Base-by-base conservation (phyloP, 2,797 vertebrate species). In the Gymnoscopelus microlampas region DNA sequence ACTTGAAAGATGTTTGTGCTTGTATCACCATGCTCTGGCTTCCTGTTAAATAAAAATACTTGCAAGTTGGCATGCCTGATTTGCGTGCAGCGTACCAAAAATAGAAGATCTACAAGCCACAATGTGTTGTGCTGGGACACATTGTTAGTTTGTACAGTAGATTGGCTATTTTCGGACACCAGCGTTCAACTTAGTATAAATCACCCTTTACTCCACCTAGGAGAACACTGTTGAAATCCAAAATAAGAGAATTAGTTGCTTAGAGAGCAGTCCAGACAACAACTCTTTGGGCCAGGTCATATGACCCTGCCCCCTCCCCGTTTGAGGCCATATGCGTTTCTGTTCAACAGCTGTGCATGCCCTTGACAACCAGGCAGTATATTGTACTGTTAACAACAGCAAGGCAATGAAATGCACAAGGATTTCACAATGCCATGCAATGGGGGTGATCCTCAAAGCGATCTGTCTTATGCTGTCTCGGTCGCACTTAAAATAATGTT, bases 291-390 rank as follows among this genome's bases (percentile, higher is more conserved):
- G 68, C 67, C 55, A 0, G 80, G 84, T 90, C 89, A 91, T 73
- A 87, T 92, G 90, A 92, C 78, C 77, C 73, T 70, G n/a, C 23
- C 78, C 77, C 73, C 71, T 13, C 23, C 58, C 53, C 2, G 76
- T 77, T 82, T 86, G 83, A 73, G 77, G 84, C 81, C 82, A 66
- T 81, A 71, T 89, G 83, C 51, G 55, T 86, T 80, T 90, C 85
- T 86, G 51, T 70, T 77, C 73, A 79, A 88, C 92, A 92, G 89
- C 92, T 91, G 91, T 82, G 85, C 81, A 82, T 82, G 89, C 68
- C 89, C 89, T 87, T 90, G 88, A 89, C 89, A 78, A 90, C 88
- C 64, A 15, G 77, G 73, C 83, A 82, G 66, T 84, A 81, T 92
- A 90, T 90, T 72, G 74, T 77, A 53, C 74, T 67, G 75, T 84